These are phyloP conservation scores for Tapera naevia DNA, from an alignment of 2,797 vertebrate species.

Conservation along the genomic window DNA sequence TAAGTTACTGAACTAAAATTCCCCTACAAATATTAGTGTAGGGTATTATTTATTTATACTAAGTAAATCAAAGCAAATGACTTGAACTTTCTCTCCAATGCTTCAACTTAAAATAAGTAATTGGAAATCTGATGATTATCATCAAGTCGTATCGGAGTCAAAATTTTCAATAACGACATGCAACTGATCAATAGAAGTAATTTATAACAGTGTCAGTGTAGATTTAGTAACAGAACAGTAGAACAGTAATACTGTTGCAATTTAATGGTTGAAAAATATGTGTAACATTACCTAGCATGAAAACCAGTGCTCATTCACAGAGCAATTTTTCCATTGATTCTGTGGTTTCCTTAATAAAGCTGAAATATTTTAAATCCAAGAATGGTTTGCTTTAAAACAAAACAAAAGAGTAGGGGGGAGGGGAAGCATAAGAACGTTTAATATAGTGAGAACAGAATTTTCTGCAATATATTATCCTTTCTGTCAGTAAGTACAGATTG, in stretches of 20 bases:
- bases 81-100: not conserved
- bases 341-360: constrained; percentile 32
- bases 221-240: constrained; percentile 2
- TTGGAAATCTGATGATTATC: not conserved
- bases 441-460: not conserved
- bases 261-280: not conserved
- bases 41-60: constrained; percentile 34
- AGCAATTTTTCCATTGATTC: not conserved
- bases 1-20: constrained; percentile 42
- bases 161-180: not conserved
- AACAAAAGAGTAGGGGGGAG: not conserved
- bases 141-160: not conserved
- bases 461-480: constrained; percentile 29
- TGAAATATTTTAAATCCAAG: constrained; percentile 37
- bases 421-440: not conserved
- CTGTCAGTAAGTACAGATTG: constrained; percentile 48
- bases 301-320: not conserved
- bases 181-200: not conserved
- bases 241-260: not conserved
- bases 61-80: constrained; percentile 25
- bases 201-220: not conserved
- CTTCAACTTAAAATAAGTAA: constrained; percentile 6
- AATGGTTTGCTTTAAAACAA: constrained; percentile 7
- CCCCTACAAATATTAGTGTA: constrained; percentile 32
- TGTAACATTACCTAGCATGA: not conserved